Conservation (phyloP, 2,113 vertebrate genomes). For the Aegithalos caudatus region DNA sequence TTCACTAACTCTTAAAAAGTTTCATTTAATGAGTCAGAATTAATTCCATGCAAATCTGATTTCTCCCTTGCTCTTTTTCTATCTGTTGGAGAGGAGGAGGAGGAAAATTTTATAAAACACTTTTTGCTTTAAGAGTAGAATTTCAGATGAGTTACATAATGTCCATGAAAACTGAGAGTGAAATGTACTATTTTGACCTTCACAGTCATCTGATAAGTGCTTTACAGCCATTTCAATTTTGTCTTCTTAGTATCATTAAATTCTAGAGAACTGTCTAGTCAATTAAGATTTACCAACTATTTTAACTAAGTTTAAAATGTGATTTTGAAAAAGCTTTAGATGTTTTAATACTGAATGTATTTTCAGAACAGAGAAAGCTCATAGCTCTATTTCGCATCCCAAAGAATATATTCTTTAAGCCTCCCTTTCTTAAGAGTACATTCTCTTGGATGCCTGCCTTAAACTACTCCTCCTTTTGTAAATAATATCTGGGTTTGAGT, state of each 20-base stretch:
- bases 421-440: background rate
- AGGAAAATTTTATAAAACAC: background rate
- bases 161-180: background rate
- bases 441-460: background rate
- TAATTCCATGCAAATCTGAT: background rate
- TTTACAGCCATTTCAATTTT: background rate
- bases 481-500: background rate
- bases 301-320: background rate
- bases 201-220: background rate
- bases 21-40: background rate
- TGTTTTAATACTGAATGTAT: background rate
- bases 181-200: background rate
- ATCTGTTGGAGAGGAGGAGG: background rate
- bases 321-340: background rate
- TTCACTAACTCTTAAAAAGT: background rate
- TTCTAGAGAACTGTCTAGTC: background rate
- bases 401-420: background rate
- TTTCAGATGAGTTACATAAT: background rate
- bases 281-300: background rate
- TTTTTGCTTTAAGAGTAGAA: constrained; percentile 10
- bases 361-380: background rate
- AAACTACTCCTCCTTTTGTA: background rate
- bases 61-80: background rate
- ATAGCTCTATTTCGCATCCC: background rate
- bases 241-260: background rate